Percentiles rank a stretch among this genome's conserved stretches.
Evolutionary conservation across 2,888 invertebrate species (phyloP).

Genomic region (Trachelus troglodyta): DNA sequence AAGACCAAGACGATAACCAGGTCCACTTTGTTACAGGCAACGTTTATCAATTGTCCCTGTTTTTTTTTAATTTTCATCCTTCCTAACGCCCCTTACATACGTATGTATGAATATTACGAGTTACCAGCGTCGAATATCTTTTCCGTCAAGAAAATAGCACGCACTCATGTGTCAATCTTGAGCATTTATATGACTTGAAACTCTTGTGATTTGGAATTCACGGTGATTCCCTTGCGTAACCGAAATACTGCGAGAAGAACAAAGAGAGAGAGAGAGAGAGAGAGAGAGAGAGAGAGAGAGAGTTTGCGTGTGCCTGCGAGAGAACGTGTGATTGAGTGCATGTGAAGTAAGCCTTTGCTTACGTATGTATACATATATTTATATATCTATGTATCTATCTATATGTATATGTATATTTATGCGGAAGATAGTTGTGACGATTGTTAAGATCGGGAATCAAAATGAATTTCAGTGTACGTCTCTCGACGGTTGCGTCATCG

Average conservation of each 20-base stretch:
- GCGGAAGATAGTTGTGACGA: neutral
- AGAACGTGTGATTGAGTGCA: neutral
- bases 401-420: conserved; percentile 1
- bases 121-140: conserved; percentile 18
- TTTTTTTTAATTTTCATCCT: too few relatives aligned
- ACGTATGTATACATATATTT: conserved; percentile 15
- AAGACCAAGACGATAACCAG: too few relatives aligned
- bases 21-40: too few relatives aligned
- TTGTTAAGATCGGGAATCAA: conserved; percentile 13
- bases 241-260: conserved; percentile 8
- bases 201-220: conserved; percentile 21
- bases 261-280: conserved; percentile 25
- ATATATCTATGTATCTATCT: neutral
- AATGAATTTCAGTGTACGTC: conserved; percentile 11
- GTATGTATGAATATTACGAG: conserved; percentile 14
- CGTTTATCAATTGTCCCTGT: too few relatives aligned
- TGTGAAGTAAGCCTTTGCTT: conserved; percentile 26
- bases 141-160: neutral
- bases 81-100: neutral
- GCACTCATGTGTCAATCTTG: neutral
- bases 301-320: conserved; percentile 11
- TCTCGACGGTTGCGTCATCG: neutral
- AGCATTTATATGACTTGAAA: conserved; percentile 5
- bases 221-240: conserved; percentile 23
- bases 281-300: conserved; percentile 10